Base-by-base conservation (phyloP, 2,888 invertebrate genomes). In the Pachycephus smyrnensis region DNA sequence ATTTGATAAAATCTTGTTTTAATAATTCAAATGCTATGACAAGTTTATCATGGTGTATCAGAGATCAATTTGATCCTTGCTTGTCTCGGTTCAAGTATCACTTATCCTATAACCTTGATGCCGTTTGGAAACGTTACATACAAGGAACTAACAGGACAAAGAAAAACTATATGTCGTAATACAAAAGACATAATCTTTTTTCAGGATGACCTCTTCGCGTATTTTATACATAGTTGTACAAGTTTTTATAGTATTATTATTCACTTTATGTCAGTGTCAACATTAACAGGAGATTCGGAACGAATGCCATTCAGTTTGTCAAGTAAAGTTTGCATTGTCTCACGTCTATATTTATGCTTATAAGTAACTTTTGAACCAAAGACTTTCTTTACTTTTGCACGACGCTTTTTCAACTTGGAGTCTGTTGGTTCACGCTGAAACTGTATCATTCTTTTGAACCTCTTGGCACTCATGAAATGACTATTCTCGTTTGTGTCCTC, bases 391-490 rank as follows among this genome's bases (percentile, higher is more conserved):
- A 94, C 93, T 90, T 93, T 94, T 55, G 93, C 93, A 79, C 93
- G 92, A 73, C 94, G 92, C 84, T 93, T 94, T 85, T 93, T 94
- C 37, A 94, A 91, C 89, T 94, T 94, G 0, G 87, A 83, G 79
- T 86, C 85, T 71, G 93, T 92, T 80, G 92, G 92, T 84, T 92
- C 92, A 82, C 92, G 81, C 85, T 92, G 92, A 89, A 94, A 94
- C 88, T 93, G 93, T 79, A 94, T 91, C 85, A 93, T 91, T 90
- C 94, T 92, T 89, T 93, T 94, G 2, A 94, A 92, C 89, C 94
- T 94, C 77, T 93, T 92, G 1, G 92, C 92, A 73, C 94, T 93
- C 84, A 94, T 93, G 9, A 91, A 88, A n/a, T 90, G 89, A 75
- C 92, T 89, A 40, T 92, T 89, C 75, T 92, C 92, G 82, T 88